Percentiles rank a stretch among this genome's conserved stretches.
phyloP scores from a whole-genome alignment of 64 coral and sea anemone genomes.

The Catalaphyllia jardinei region DNA sequence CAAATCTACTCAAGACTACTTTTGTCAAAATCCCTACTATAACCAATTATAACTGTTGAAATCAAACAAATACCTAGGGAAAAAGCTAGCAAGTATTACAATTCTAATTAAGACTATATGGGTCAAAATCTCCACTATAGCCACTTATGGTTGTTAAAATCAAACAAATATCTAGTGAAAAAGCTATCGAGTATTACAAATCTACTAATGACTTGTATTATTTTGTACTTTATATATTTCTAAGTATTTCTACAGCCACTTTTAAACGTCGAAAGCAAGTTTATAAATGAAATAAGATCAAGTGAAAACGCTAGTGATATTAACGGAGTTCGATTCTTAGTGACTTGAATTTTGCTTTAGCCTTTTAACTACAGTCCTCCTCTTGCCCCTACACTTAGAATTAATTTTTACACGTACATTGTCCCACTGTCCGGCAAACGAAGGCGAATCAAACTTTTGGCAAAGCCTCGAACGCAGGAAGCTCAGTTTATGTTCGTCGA shows the following conservation, averaged over 20 bases:
- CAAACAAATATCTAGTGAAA: too few relatives aligned
- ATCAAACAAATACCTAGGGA: too few relatives aligned
- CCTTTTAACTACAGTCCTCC: background rate
- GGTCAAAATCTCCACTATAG: background rate
- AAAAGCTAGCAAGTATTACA: too few relatives aligned
- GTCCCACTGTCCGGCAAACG: background rate
- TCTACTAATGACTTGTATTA: background rate
- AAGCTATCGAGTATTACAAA: too few relatives aligned
- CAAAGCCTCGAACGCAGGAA: background rate
- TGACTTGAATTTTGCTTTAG: conserved; percentile 1
- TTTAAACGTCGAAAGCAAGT: too few relatives aligned
- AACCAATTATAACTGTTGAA: too few relatives aligned
- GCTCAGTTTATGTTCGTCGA: background rate
- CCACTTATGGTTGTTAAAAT: too few relatives aligned
- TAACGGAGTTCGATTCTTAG: background rate
- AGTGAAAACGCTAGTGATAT: too few relatives aligned
- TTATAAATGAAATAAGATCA: too few relatives aligned
- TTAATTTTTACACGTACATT: background rate
- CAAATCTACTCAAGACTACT: background rate
- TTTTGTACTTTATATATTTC: too few relatives aligned
- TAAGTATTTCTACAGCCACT: too few relatives aligned
- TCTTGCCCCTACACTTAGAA: conserved; percentile 13
- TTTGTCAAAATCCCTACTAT: background rate
- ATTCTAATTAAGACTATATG: background rate
- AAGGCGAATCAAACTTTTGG: background rate